phyloP scores from a whole-genome alignment of 2,888 invertebrate species.

The Margaritifera margaritifera region DNA sequence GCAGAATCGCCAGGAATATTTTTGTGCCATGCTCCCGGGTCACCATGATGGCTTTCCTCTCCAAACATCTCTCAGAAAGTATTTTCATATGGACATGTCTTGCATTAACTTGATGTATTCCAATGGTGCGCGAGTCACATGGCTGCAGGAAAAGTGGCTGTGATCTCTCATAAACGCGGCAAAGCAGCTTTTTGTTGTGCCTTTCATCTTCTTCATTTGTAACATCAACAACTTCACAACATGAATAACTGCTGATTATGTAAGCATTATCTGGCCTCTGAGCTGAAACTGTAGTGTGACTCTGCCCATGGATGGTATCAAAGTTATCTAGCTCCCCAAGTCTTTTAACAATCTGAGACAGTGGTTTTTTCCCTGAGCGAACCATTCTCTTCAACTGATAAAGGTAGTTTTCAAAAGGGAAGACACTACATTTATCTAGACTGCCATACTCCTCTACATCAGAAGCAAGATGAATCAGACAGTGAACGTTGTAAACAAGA shows the following conservation, averaged over 20 bases:
- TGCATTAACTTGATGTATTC: no score
- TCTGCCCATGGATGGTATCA: not conserved
- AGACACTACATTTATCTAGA: constrained; percentile 20
- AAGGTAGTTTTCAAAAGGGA: constrained; percentile 25
- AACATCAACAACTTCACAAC: constrained; percentile 5
- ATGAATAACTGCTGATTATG: constrained; percentile 4
- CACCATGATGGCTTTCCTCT: no score
- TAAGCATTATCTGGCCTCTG: constrained; percentile 11
- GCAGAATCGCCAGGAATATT: no score
- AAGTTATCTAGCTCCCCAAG: not conserved
- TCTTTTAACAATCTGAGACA: constrained; percentile 4
- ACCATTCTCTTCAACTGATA: constrained; percentile 10
- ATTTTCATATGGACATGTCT: no score
- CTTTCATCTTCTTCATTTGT: no score
- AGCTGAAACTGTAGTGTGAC: not conserved
- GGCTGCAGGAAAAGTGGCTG: no score
- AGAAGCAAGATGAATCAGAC: constrained; percentile 12
- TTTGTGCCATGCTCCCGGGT: no score
- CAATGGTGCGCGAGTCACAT: no score
- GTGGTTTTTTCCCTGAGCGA: constrained; percentile 5
- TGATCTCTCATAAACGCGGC: no score
- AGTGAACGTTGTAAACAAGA: constrained; percentile 20
- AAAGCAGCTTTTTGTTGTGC: no score
- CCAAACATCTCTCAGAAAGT: no score
- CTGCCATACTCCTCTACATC: constrained; percentile 14